Evolutionary conservation across 2,113 vertebrate species (phyloP), one percentile per base, ranked within the genome.

Genomic region (Cynocephalus volans): DNA sequence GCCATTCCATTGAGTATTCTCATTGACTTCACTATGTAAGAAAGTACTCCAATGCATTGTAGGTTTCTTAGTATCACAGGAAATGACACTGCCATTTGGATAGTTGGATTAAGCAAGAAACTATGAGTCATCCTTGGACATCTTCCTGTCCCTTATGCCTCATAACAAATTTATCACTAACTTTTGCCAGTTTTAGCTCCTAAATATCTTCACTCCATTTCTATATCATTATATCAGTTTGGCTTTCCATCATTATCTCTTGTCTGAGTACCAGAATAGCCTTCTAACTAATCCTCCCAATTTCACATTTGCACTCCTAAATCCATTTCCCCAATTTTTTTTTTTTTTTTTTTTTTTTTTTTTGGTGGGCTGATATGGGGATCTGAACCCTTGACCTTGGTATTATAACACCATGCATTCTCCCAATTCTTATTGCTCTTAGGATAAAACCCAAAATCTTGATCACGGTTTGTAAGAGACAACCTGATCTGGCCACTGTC

Each of bases 171-270:
- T 73, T 77, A 84, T 95, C 75, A 84, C 36, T 84, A 93, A 84
- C 31, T 77, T 52, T n/a, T 75, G 41, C 65, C 36, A 65, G 23
- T 65, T 95, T 96, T 93, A 64, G 62, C 65, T 93, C 23, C 58
- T 88, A 62, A 75, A 70, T 83, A 41, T 91, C 41, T 95, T 95
- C 48, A 75, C 65, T 96, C 19, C 26, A 70, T 81, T 92, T 90
- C 67, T 76, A 70, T 21, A 45, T 65, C 33, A 31, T 86, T 26
- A 36, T 24, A 65, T n/a, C 12, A 84, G 7, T 88, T 91, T 91
- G 28, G 14, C 19, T 93, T 86, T 69, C 75, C 50, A 84, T 91
- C 60, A 65, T 41, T 4, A 41, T 56, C 28, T 92, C 64, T 81
- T 89, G 26, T 70, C 41, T 84, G 23, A 80, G 65, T n/a, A 70